Base-by-base conservation (phyloP, 2,113 vertebrate genomes). In the Pelobates fuscus region DNA sequence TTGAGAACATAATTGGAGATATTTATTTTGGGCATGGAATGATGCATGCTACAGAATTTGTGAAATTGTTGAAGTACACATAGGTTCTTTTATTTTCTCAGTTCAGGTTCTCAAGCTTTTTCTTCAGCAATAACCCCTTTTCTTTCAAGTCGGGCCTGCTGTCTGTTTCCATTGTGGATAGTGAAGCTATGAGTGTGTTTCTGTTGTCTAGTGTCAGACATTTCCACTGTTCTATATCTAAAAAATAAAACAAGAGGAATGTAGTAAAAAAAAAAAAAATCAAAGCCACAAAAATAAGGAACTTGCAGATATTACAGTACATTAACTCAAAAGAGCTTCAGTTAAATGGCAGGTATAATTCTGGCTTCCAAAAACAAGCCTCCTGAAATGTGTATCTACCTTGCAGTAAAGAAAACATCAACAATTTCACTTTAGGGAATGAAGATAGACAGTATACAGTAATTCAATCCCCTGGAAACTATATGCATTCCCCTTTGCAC, bases 111-210 rank as follows among this genome's bases (percentile, higher is more conserved):
- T 90, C 89, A 86, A 98, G 94, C 83, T 90, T 94, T 77, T 94
- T 93, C 84, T 96, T 95, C 78, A 99, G 88, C 77, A 92, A 83
- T 69, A 91, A 91, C 3, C 96, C 95, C 72, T 93, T 98, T 55
- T 98, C 96, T 71, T 89, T 93, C 54, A 99, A 89, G 62, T 98
- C 96, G 0, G 95, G 91, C 76, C 95, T 92, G 88, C 82, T 95
- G 80, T 99, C 97, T 2, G 92, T 86, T 60, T 93, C 94, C 94
- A 99, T 92, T 0, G 92, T 93, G 6, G 94, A 91, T 80, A 99
- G 88, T 0, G 96, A 98, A 46, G 80, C 88, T 79, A 95, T 84
- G 75, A 99, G 92, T 81, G 89, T 89, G 30, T 87, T 88, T 81
- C 95, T 91, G 85, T 94, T 94, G 82, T 94, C 94, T 70, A 82